These are phyloP conservation scores for Caenorhabditis sp. DNA, from an alignment of 2,888 invertebrate genomes.

Conservation along the genomic window DNA sequence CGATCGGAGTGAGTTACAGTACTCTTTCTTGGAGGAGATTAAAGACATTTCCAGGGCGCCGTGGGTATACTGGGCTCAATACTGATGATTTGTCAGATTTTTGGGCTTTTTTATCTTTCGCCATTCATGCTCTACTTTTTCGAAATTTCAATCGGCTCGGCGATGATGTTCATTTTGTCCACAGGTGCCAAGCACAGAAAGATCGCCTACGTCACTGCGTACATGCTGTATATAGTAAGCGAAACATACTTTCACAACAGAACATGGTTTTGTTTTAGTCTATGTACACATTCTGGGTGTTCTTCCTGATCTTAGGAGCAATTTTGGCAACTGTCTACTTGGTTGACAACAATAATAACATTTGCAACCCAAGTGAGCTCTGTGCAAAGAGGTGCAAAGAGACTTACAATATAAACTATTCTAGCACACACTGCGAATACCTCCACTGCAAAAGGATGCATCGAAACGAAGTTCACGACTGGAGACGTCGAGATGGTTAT, in stretches of 20 bases:
- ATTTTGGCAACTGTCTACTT: conserved; percentile 41
- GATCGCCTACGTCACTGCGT: conserved; percentile 54
- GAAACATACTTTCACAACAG: too few species aligned
- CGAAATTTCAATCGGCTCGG: conserved; percentile 54
- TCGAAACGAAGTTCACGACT: conserved; percentile 28
- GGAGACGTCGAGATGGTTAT: conserved; percentile 48
- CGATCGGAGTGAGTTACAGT: conserved; percentile 33
- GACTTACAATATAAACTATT: too few species aligned
- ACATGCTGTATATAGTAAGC: conserved; percentile 55
- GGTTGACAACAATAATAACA: conserved; percentile 35
- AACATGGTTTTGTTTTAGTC: conserved; percentile 24
- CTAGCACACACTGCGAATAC: neutral
- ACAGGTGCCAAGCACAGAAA: conserved; percentile 53
- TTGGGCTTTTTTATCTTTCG: conserved; percentile 46
- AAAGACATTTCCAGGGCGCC: conserved; percentile 35
- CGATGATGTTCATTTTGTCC: conserved; percentile 56
- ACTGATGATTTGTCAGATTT: conserved; percentile 58
- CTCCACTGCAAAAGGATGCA: conserved; percentile 23
- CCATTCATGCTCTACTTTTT: conserved; percentile 55
- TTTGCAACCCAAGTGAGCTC: conserved; percentile 17
- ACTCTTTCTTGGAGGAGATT: neutral
- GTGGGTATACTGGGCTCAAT: conserved; percentile 53
- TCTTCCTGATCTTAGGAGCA: conserved; percentile 51
- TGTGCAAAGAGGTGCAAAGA: neutral
- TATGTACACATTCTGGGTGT: conserved; percentile 61